A percentile compares a stretch with the other conserved stretches of the same genome.
phyloP scores from a whole-genome alignment of 2,888 invertebrate genomes.

The Odontomyia ornata region DNA sequence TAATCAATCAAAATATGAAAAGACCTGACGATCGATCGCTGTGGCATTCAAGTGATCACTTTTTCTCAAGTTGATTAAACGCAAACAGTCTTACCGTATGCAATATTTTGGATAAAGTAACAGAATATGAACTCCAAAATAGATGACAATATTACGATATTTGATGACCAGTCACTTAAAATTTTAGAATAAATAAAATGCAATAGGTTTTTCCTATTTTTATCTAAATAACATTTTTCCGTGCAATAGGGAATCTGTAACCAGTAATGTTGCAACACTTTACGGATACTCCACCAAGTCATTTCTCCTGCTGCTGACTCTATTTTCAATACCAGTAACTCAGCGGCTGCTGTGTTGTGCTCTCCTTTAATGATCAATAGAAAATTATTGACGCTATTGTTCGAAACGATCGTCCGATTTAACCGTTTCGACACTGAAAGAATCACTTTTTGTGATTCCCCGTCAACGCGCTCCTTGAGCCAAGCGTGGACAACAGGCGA shows the following conservation, averaged over 20 bases:
- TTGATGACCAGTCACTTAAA: no score
- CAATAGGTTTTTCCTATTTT: no score
- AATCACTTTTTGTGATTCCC: slow-evolving; percentile 36
- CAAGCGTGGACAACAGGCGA: neutral
- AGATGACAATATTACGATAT: no score
- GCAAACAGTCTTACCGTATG: neutral
- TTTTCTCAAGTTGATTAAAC: neutral
- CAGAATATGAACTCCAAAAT: no score
- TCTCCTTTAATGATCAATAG: slow-evolving; percentile 50
- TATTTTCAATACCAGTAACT: slow-evolving; percentile 2
- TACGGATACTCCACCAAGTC: neutral
- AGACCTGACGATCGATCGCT: slow-evolving; percentile 40
- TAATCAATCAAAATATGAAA: slow-evolving; percentile 50
- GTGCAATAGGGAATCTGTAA: no score
- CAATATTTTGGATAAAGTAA: no score
- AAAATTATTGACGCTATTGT: slow-evolving; percentile 51
- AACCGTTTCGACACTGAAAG: slow-evolving; percentile 46
- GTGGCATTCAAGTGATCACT: slow-evolving; percentile 11
- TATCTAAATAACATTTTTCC: no score
- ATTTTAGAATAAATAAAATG: no score
- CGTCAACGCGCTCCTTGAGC: neutral
- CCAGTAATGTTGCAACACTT: no score
- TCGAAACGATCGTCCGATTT: slow-evolving; percentile 47
- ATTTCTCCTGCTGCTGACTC: neutral
- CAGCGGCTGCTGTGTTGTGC: slow-evolving; percentile 40